These are phyloP conservation scores for Xyrauchen texanus DNA, from an alignment of 2,113 vertebrate genomes.

Conservation along the genomic window DNA sequence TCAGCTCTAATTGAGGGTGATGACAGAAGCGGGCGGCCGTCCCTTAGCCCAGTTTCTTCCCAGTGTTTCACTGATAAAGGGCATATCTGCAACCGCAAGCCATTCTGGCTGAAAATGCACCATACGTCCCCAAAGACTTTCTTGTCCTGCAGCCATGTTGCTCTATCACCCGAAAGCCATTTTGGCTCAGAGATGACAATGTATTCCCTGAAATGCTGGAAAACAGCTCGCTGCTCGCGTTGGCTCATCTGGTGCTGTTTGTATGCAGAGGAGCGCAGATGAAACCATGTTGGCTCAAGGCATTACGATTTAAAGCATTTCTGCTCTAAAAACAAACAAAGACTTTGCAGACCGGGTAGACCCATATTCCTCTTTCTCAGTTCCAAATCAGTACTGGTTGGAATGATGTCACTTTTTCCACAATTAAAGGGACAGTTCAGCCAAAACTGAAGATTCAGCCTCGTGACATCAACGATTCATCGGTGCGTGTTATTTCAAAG, in stretches of 20 bases:
- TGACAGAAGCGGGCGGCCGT: not conserved
- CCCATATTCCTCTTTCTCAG: too few species aligned
- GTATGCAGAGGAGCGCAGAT: slow-evolving; percentile 19
- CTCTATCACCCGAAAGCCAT: slow-evolving; percentile 21
- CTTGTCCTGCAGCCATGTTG: slow-evolving; percentile 18
- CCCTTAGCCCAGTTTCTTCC: slow-evolving; percentile 7
- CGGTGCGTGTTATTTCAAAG: too few species aligned
- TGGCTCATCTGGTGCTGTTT: slow-evolving; percentile 6
- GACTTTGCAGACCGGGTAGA: not conserved
- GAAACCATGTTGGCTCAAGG: not conserved
- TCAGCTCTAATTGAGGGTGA: slow-evolving; percentile 47
- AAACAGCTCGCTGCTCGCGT: not conserved
- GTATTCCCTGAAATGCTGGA: slow-evolving; percentile 24
- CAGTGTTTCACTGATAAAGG: slow-evolving; percentile 34
- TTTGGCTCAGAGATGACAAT: slow-evolving; percentile 28
- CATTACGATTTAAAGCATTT: not conserved
- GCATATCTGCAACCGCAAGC: slow-evolving; percentile 13
- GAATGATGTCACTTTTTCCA: too few species aligned
- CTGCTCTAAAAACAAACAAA: slow-evolving; percentile 5
- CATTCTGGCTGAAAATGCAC: slow-evolving; percentile 27
- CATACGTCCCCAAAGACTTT: slow-evolving; percentile 8
- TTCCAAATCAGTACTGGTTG: too few species aligned
- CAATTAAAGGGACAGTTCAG: too few species aligned
- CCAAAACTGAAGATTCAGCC: too few species aligned
- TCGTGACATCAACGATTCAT: too few species aligned